These are phyloP conservation scores for Maniola hyperantus DNA, from an alignment of 2,888 invertebrate genomes.

Conservation along the genomic window DNA sequence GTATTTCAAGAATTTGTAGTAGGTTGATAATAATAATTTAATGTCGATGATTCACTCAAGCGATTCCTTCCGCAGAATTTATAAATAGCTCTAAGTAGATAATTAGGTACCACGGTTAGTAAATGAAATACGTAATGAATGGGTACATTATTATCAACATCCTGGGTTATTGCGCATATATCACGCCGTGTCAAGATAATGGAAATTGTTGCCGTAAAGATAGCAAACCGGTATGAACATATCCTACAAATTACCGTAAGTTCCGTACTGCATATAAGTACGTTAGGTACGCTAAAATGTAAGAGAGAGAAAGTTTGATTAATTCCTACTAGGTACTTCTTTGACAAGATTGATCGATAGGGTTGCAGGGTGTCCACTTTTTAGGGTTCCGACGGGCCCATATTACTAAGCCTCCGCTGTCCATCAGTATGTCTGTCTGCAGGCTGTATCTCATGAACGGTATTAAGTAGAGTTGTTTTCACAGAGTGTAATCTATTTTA, in stretches of 20 bases:
- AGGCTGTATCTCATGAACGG: too few species aligned
- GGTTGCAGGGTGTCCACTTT: too few species aligned
- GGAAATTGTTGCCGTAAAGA: conserved; percentile 34
- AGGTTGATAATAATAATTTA: neutral
- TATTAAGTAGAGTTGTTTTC: too few species aligned
- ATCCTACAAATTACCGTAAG: conserved; percentile 1
- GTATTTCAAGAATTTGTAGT: conserved; percentile 3
- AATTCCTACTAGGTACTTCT: too few species aligned
- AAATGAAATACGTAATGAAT: conserved; percentile 61
- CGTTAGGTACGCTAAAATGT: neutral
- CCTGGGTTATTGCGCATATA: conserved; percentile 64
- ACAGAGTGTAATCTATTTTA: too few species aligned
- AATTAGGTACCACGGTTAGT: conserved; percentile 48
- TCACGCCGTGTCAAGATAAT: conserved; percentile 50
- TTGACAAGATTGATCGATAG: too few species aligned
- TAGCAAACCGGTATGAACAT: conserved; percentile 12
- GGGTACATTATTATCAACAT: conserved; percentile 70
- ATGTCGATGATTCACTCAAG: conserved; percentile 41
- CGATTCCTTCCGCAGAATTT: conserved; percentile 41
- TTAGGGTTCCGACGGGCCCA: too few species aligned
- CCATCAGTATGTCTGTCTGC: too few species aligned
- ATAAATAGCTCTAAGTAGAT: conserved; percentile 53
- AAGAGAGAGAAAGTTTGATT: neutral
- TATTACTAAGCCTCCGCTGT: too few species aligned
- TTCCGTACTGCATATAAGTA: neutral